Evolutionary conservation across 2,888 invertebrate species (phyloP).

Genomic region (Melipona beecheii): DNA sequence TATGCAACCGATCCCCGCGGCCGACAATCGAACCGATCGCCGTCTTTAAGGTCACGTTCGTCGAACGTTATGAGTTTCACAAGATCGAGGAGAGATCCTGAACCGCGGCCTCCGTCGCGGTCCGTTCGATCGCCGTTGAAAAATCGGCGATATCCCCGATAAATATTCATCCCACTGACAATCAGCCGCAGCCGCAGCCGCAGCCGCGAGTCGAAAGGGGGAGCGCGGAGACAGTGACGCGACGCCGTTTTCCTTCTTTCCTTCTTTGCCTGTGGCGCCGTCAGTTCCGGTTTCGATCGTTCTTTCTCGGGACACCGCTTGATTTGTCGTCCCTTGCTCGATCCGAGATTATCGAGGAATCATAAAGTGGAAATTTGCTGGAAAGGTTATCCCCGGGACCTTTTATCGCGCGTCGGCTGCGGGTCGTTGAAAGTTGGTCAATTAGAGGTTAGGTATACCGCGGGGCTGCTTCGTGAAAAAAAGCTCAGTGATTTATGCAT

Average conservation of each 20-base stretch:
- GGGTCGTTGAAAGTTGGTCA: background rate
- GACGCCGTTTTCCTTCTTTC: background rate
- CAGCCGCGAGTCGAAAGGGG: background rate
- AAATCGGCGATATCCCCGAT: conserved; percentile 23
- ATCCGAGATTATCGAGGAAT: background rate
- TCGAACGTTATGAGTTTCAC: conserved; percentile 61
- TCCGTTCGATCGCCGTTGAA: background rate
- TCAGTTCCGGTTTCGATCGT: background rate
- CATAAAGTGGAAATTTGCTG: background rate
- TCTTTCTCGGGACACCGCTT: background rate
- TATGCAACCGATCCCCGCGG: conserved; percentile 63
- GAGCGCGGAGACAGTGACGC: background rate
- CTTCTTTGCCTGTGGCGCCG: background rate
- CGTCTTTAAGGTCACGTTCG: conserved; percentile 53
- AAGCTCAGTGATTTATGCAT: background rate
- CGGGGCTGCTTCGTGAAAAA: background rate
- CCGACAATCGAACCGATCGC: conserved; percentile 61
- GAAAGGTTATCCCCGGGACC: background rate
- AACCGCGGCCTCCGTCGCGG: background rate
- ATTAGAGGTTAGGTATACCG: background rate
- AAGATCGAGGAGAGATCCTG: conserved; percentile 33
- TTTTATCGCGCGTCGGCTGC: background rate
- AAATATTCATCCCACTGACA: conserved; percentile 10
- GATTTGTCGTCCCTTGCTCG: background rate
- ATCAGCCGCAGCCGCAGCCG: background rate